Percentiles rank a stretch among this genome's conserved stretches.
Evolutionary conservation across 1,140 invertebrate genomes (phyloP).

Genomic region (Ips nitidus): DNA sequence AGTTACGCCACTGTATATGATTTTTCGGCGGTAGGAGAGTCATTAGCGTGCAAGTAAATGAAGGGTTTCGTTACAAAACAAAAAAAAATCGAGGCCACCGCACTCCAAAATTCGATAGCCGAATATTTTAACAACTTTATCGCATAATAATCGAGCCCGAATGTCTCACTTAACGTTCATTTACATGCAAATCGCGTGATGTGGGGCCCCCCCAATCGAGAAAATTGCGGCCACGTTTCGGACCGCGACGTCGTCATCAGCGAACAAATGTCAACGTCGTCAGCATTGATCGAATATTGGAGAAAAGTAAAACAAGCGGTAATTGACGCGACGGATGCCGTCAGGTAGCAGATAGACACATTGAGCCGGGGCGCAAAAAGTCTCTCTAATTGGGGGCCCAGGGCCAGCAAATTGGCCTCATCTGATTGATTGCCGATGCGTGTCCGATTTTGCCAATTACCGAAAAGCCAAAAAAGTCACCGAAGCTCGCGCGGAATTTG

Average conservation of each 20-base stretch:
- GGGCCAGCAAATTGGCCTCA: conserved; percentile 21
- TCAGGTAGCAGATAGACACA: conserved; percentile 24
- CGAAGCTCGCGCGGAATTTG: conserved; percentile 18
- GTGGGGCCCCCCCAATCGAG: conserved; percentile 13
- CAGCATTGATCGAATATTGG: conserved; percentile 20
- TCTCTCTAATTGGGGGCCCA: conserved; percentile 14
- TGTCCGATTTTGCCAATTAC: conserved; percentile 28
- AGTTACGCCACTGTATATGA: too few species aligned
- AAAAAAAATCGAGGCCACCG: conserved; percentile 21
- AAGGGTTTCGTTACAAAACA: too few species aligned
- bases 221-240: too few species aligned
- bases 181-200: conserved; percentile 27
- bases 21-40: too few species aligned
- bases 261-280: not conserved
- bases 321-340: conserved; percentile 24
- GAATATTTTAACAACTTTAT: conserved; percentile 33
- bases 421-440: conserved; percentile 23
- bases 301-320: conserved; percentile 23
- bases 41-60: too few species aligned
- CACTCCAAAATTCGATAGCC: conserved; percentile 16
- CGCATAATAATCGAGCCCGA: conserved; percentile 19
- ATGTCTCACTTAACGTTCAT: conserved; percentile 29
- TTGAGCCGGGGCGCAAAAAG: conserved; percentile 13
- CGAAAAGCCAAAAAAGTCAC: conserved; percentile 14
- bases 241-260: not conserved